Base-by-base conservation (phyloP, 2,113 vertebrate species). In the Atrichornis clamosus region DNA sequence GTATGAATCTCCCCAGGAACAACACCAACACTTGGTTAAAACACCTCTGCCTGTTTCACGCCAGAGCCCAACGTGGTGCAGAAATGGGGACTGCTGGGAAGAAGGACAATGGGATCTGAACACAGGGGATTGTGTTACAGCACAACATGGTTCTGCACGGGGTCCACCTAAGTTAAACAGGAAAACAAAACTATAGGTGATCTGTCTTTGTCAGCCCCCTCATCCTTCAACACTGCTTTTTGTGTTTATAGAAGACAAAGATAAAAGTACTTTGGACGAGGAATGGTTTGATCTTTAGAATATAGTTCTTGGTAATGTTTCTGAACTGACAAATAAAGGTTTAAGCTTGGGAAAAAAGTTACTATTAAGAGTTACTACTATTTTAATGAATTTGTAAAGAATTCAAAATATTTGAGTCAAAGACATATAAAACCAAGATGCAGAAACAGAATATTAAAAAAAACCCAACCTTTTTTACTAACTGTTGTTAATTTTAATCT, bases 141-240 rank as follows among this genome's bases (percentile, higher is more conserved):
- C 46, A 44, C 70, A 86, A 74, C 78, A 39, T 9, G 84, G 70
- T 23, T 80, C 95, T 90, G 91, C 58, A 70, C 72, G 81, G 58
- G 74, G 63, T 87, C 78, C 52, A 91, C 73, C 81, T 88, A 81
- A 95, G 91, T 84, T 67, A 96, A 96, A 97, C 63, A 88, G 93
- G 90, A 95, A 96, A 96, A 96, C 94, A 89, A 86, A 72, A 60
- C 90, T 63, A 55, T 26, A 91, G 95, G 84, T 94, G 67, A 98
- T 97, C 93, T 87, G 96, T 97, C 97, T 96, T 3, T 97, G 96
- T 96, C 96, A 97, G 68, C 47, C 89, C 50, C 79, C 67, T 94
- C 56, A 76, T 83, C 84, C 90, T 59, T 95, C 74, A 87, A 42
- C 77, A 87, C 62, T 3, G 2, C 59, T 91, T 89, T 86, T 84